Evolutionary conservation across 2,797 vertebrate species (phyloP), one percentile per base, ranked within the genome.

Genomic region (Ctenopoma kingsleyae): DNA sequence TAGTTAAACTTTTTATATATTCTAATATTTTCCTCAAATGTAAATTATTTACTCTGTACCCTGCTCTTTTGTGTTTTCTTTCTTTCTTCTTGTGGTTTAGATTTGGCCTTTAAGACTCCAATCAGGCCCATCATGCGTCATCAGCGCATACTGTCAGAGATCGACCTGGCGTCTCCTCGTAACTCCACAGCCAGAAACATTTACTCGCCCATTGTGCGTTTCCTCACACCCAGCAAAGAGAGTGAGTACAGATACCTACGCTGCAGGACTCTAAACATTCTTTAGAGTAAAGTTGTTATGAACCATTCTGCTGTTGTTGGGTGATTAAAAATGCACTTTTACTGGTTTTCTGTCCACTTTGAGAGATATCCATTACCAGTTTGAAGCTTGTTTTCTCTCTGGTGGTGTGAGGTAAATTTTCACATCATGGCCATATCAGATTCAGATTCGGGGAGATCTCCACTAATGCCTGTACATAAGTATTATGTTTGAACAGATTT

Each of bases 211-310:
- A 81, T 93, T 0, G 92, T 94, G n/a, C 91, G 89, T 49, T 94
- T 95, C 74, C 87, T 94, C 72, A 92, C 94, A 8, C 94, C 94
- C 41, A 92, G 88, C 74, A 93, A 94, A 90, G 92, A 94, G 78
- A 91, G 94, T 95, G 62, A 93, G 94, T 94, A 40, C 23, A 63
- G 32, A 23, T 23, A 0, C 32, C n/a, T 22, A 12, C 17, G 11
- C 9, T 40, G 13, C 12, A 9, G 13, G 5, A n/a, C n/a, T n/a
- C 43, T 23, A 44, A 57, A 38, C 32, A 15, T 3, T 49, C 12
- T 54, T 7, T n/a, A n/a, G 1, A 55, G 49, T 22, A 3, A 57
- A 27, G n/a, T 25, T 22, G 8, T 32, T 27, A 32, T 2, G 13
- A 35, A 11, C 8, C 17, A 12, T 4, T 47, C 15, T n/a, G 20